Evolutionary conservation across 2,113 vertebrate genomes (phyloP).

Genomic region (Colaptes auratus): DNA sequence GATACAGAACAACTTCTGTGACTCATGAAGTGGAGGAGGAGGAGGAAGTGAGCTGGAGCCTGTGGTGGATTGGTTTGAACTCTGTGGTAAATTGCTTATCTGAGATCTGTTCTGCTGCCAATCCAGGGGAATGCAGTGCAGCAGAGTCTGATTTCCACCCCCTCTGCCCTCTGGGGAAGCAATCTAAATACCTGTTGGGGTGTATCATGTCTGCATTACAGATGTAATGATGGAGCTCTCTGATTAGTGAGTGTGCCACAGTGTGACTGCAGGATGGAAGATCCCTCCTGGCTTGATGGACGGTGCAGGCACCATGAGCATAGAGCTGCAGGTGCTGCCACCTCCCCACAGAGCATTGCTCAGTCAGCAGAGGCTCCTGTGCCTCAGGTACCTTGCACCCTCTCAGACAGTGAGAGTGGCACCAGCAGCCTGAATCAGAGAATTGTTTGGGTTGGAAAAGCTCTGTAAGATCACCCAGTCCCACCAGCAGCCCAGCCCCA

Average conservation of each 20-base stretch:
- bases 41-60: conserved; percentile 34
- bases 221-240: not conserved
- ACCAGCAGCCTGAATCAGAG: not conserved
- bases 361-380: not conserved
- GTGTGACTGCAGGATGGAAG: not conserved
- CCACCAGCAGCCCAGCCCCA: no score
- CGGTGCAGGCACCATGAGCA: not conserved
- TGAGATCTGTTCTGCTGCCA: not conserved
- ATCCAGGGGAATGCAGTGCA: not conserved
- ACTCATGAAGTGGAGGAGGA: conserved; percentile 13
- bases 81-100: not conserved
- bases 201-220: not conserved
- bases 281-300: not conserved
- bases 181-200: not conserved
- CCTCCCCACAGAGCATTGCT: not conserved
- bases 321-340: not conserved
- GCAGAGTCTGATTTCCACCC: conserved; percentile 10
- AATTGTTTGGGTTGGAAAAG: no score
- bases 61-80: not conserved
- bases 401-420: not conserved
- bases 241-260: not conserved
- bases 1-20: not conserved
- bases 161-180: conserved; percentile 20
- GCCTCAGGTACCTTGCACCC: not conserved
- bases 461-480: no score